phyloP scores from a whole-genome alignment of 23 tunicate genomes.

The Halocynthia roretzi region DNA sequence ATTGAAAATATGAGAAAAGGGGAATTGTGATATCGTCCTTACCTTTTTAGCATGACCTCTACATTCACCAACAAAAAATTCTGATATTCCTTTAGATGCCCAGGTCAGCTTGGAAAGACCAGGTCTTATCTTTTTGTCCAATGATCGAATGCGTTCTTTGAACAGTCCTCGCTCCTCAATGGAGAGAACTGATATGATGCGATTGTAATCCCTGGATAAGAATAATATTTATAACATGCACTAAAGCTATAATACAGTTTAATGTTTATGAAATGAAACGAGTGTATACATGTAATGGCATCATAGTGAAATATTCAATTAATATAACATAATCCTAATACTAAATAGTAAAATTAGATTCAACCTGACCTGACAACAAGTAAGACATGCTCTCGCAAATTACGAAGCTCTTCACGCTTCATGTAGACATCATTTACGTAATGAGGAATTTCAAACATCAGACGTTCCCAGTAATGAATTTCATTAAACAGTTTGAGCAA shows the following conservation, averaged over 20 bases:
- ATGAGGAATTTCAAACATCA: constrained; percentile 98
- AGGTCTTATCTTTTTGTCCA: constrained; percentile 96
- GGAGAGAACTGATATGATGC: constrained; percentile 67
- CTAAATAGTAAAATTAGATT: no score
- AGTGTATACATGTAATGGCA: no score
- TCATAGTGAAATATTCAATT: no score
- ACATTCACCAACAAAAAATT: constrained; percentile 90
- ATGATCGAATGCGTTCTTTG: constrained; percentile 72
- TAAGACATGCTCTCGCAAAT: constrained; percentile 81
- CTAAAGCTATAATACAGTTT: background rate
- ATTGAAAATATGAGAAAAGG: no score
- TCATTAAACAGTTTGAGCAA: constrained; percentile 88
- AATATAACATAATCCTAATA: no score
- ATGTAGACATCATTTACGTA: constrained; percentile 86
- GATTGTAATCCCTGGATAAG: constrained; percentile 78
- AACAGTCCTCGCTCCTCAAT: constrained; percentile 83
- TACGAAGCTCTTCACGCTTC: constrained; percentile 79
- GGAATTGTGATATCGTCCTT: background rate
- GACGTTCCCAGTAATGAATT: constrained; percentile 91
- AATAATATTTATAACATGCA: background rate
- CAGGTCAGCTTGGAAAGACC: constrained; percentile 87
- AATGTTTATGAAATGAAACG: background rate
- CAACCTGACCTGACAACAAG: constrained; percentile 75
- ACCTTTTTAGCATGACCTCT: constrained; percentile 88
- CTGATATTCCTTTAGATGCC: constrained; percentile 95